Evolutionary conservation across 2,888 invertebrate genomes (phyloP), one percentile per base, ranked within the genome.

Genomic region (Eilema sororculum): DNA sequence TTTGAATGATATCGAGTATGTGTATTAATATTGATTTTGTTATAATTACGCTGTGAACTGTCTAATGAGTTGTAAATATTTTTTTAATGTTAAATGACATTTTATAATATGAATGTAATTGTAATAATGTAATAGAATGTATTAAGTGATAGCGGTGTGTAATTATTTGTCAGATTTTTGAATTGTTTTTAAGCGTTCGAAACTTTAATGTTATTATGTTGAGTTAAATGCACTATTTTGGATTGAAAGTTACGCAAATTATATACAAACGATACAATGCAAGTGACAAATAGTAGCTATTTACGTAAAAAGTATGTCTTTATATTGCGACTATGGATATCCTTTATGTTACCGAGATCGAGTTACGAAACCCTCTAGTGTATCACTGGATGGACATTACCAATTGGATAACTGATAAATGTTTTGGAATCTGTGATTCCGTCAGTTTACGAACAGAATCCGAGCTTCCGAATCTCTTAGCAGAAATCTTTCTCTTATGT

Each of bases 91-190:
- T 52, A 16, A 1, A 68, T 65, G 68, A 63, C 58, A 67, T 76
- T 69, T 76, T 73, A 70, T 70, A 71, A 75, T 73, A 37, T 68
- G 77, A 71, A 73, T 72, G 69, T 79, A 73, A 79, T 78, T 75
- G 41, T 30, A 24, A 52, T n/a, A 52, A 13, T 10, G 20, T 65
- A 67, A 56, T 82, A 77, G 78, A 79, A 75, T 78, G 78, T 81
- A 72, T 73, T 66, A 66, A 77, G 78, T 74, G 73, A 59, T 41
- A 56, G 72, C 74, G 66, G 72, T 78, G 70, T 81, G 73, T 85
- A 82, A 83, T 80, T 78, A 83, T 77, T 41, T 80, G 75, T 80
- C 82, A 78, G 73, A 66, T 81, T 87, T 85, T 87, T 81, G 75
- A 83, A 65, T 80, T 80, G 78, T 85, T 87, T 86, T 84, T 69